These are phyloP conservation scores for Spodoptera frugiperda DNA, from an alignment of 1,140 invertebrate species.

Conservation along the genomic window DNA sequence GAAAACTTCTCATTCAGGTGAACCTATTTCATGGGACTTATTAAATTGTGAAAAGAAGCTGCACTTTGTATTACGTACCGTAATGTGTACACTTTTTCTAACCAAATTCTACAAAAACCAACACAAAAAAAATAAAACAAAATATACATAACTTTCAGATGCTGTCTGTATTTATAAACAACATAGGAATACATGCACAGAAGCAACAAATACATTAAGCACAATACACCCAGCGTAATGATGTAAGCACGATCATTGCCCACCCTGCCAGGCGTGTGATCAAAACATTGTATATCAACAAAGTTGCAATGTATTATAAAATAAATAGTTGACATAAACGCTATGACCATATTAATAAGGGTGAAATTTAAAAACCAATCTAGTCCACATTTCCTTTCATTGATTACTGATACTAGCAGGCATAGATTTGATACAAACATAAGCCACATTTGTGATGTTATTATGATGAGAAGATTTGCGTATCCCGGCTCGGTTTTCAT, in stretches of 20 bases:
- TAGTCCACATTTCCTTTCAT: not conserved
- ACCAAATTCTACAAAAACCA: too few species aligned
- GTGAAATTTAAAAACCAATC: not conserved
- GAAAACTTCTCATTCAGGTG: too few species aligned
- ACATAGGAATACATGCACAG: not conserved
- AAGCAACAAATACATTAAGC: not conserved
- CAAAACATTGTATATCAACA: not conserved
- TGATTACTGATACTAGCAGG: not conserved
- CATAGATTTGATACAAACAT: not conserved
- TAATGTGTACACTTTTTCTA: too few species aligned
- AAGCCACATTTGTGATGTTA: not conserved
- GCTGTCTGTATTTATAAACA: not conserved
- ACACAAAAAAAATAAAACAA: constrained; percentile 3
- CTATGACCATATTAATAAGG: not conserved
- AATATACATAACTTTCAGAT: not conserved
- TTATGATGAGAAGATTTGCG: not conserved
- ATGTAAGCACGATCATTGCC: not conserved
- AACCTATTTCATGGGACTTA: too few species aligned
- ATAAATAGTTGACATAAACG: not conserved
- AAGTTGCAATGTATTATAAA: not conserved
- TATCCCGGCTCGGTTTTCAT: not conserved
- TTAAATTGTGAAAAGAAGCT: too few species aligned
- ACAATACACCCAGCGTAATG: not conserved
- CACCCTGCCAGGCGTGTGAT: not conserved
- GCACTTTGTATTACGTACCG: too few species aligned